Conservation (phyloP, 23 tunicate genomes). For the Styela clava region DNA sequence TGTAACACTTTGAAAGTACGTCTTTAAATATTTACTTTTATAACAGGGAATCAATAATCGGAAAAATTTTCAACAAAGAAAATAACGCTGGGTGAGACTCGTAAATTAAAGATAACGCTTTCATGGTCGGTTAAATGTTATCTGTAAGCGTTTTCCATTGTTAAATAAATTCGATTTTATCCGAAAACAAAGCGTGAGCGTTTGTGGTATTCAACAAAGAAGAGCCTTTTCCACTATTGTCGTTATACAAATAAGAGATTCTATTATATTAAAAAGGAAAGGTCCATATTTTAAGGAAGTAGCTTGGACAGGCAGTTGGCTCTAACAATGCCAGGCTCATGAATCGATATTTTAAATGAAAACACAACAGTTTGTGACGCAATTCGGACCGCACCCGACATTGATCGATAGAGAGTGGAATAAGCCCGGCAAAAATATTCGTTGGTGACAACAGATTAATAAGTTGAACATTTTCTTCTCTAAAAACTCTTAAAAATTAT, state of each 20-base stretch:
- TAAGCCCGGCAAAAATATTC: no score
- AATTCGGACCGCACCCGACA: conserved; percentile 19
- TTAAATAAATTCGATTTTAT: not conserved
- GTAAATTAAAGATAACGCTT: not conserved
- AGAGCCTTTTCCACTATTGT: not conserved
- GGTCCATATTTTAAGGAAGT: conserved; percentile 6
- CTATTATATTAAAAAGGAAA: not conserved
- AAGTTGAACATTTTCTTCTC: no score
- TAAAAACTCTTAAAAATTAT: no score
- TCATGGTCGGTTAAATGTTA: not conserved
- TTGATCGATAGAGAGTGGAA: conserved; percentile 2
- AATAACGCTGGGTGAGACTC: not conserved
- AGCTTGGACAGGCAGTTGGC: conserved; percentile 23
- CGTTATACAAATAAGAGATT: conserved; percentile 9
- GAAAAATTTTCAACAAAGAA: not conserved
- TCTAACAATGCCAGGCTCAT: conserved; percentile 9
- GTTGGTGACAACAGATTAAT: no score
- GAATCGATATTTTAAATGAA: conserved; percentile 25
- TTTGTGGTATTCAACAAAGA: conserved; percentile 6
- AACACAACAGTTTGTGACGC: conserved; percentile 27
- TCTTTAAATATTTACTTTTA: not conserved
- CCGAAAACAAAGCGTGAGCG: not conserved
- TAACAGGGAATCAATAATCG: not conserved
- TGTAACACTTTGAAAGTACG: not conserved
- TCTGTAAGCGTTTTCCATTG: not conserved